Base-by-base conservation (phyloP, 2,797 vertebrate species). In the Forpus xanthops region DNA sequence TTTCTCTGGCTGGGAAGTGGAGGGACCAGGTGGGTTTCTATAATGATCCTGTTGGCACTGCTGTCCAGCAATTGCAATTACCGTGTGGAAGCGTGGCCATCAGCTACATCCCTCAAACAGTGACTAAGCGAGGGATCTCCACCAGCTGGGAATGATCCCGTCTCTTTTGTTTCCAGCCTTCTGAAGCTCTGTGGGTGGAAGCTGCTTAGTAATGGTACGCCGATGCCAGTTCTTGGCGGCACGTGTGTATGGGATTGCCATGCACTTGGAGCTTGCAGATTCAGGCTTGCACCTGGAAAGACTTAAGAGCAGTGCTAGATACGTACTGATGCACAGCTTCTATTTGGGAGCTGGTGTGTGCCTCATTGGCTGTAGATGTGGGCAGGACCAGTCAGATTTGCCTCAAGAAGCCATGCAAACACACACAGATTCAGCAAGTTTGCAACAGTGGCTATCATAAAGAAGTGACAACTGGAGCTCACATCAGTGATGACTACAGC, bases 31-130 rank as follows among this genome's bases (percentile, higher is more conserved):
- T 13, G 73, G 13, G 60, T 68, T 78, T n/a, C 35, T 15, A 3
- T 15, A 28, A 41, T 12, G n/a, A 70, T 50, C 24, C 28, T 47
- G 28, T 39, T 75, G 56, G 5, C 13, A 4, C 64, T 55, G 58
- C 16, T 61, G 24, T 74, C 73, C 68, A 53, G 15, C 35, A 28
- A 3, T 11, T 28, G 19, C 31, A 66, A 24, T 2, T 41, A 37
- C 44, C 41, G 25, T 1, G 1, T 1, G 2, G 50, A 68, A 44
- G 13, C 2, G 0, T 4, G 8, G 27, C 20, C 11, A 39, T 35
- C 66, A 77, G 20, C 24, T 44, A 15, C 33, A 31, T 49, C 65
- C 76, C 15, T 60, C 49, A 24, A 67, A 49, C 16, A 49, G 15
- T 49, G 27, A 56, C 47, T 41, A 33, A 77, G 28, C 3, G 53